phyloP scores from a whole-genome alignment of 2,888 invertebrate genomes.

The Leptinotarsa rubiginosa region DNA sequence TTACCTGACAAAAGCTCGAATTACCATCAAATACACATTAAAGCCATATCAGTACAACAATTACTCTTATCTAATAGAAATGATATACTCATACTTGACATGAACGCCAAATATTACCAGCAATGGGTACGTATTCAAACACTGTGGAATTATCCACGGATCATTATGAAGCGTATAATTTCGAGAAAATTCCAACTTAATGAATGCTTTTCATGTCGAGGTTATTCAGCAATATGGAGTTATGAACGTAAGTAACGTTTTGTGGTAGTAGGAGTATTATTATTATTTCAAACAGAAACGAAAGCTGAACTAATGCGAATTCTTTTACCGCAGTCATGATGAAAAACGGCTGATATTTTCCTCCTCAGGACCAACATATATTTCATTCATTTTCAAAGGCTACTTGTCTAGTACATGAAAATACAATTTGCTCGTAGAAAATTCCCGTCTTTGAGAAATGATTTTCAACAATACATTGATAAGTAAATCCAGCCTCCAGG shows the following conservation, averaged over 20 bases:
- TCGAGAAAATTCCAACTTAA: neutral
- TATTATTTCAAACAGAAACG: neutral
- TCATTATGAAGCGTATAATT: slow-evolving; percentile 4
- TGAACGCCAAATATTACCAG: slow-evolving; percentile 9
- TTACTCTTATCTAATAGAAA: slow-evolving; percentile 24
- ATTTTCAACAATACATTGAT: neutral
- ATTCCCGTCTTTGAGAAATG: neutral
- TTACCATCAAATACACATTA: slow-evolving; percentile 26
- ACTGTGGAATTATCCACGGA: slow-evolving; percentile 13
- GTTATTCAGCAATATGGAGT: neutral
- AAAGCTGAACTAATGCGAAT: neutral
- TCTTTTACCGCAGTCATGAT: neutral
- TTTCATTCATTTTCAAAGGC: neutral
- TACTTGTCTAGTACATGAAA: neutral
- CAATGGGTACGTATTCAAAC: neutral
- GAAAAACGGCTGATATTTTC: neutral
- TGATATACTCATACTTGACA: slow-evolving; percentile 24
- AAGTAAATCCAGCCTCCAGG: no score
- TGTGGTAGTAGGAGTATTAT: neutral
- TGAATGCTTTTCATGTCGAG: slow-evolving; percentile 1
- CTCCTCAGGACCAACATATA: neutral
- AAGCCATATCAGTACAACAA: slow-evolving; percentile 15
- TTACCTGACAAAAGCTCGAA: slow-evolving; percentile 20
- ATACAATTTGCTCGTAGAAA: neutral
- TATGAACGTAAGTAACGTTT: neutral